phyloP scores from a whole-genome alignment of 2,888 invertebrate genomes.

The Mantis religiosa region DNA sequence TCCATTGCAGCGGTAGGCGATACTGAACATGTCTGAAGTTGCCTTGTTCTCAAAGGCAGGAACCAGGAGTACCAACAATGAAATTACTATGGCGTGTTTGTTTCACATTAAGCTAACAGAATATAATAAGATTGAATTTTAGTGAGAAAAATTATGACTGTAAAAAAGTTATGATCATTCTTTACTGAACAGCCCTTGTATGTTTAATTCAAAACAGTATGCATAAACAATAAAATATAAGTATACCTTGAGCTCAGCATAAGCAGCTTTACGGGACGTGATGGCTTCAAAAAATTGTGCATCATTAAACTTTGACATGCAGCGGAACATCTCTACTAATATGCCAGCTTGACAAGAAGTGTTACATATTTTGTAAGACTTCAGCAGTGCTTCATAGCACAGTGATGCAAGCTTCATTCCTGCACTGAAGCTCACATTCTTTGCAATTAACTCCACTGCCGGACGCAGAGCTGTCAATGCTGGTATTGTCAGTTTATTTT shows the following conservation, averaged over 20 bases:
- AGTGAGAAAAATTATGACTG: too few relatives aligned
- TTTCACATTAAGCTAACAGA: too few relatives aligned
- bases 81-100: too few relatives aligned
- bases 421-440: not conserved
- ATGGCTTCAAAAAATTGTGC: slow-evolving; percentile 1
- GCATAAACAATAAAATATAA: too few relatives aligned
- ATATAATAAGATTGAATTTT: too few relatives aligned
- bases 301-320: not conserved
- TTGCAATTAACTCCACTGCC: not conserved
- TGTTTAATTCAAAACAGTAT: too few relatives aligned
- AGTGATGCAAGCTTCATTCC: not conserved
- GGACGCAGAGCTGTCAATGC: not conserved
- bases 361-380: not conserved
- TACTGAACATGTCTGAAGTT: too few relatives aligned
- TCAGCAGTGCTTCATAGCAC: not conserved
- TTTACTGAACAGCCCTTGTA: too few relatives aligned
- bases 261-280: not conserved
- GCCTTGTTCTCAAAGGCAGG: too few relatives aligned
- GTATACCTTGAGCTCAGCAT: not conserved
- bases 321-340: not conserved
- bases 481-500: not conserved
- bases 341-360: not conserved
- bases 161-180: too few relatives aligned
- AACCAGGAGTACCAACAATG: too few relatives aligned
- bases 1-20: too few relatives aligned